These are phyloP conservation scores for Hedya salicella DNA, from an alignment of 2,888 invertebrate species.

Conservation along the genomic window DNA sequence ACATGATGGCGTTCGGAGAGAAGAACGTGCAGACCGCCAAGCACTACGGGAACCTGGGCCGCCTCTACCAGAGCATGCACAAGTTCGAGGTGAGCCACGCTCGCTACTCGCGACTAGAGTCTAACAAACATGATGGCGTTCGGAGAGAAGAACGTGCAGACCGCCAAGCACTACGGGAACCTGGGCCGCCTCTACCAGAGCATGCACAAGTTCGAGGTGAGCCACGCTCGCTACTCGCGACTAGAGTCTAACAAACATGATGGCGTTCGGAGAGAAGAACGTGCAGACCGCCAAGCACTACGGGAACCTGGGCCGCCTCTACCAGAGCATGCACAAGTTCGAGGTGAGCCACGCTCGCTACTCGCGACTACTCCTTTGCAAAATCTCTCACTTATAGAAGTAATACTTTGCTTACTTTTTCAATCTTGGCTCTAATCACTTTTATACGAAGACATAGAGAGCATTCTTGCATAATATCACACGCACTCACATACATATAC, in stretches of 20 bases:
- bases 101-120: no score
- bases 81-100: conserved; percentile 87
- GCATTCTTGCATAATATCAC: no score
- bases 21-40: conserved; percentile 96
- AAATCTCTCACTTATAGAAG: no score
- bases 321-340: conserved; percentile 96
- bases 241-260: no score
- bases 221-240: no score
- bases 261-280: conserved; percentile 93
- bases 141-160: conserved; percentile 94
- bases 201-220: conserved; percentile 92
- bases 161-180: conserved; percentile 98
- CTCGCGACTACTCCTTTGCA: no score
- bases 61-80: conserved; percentile 97
- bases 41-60: conserved; percentile 97
- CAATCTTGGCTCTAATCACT: no score
- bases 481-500: no score
- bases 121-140: conserved; percentile 92
- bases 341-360: conserved; percentile 83
- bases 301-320: conserved; percentile 96
- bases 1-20: conserved; percentile 92
- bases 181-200: conserved; percentile 97
- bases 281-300: conserved; percentile 98
- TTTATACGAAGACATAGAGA: no score
- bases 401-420: no score